Base-by-base conservation (phyloP, 2,888 invertebrate genomes). In the Andricus curvator region DNA sequence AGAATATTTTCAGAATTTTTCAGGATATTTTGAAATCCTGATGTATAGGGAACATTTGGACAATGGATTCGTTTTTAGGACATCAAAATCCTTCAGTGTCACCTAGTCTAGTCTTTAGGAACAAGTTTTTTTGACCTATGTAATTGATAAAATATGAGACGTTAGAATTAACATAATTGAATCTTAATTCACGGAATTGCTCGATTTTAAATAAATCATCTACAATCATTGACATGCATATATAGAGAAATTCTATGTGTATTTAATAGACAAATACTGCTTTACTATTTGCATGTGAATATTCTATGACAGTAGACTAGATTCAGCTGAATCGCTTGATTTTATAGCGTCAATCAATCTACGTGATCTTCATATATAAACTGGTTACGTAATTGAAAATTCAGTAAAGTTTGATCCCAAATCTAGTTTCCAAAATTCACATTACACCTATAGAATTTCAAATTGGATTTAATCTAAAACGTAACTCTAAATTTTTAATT, bases 231-330 rank as follows among this genome's bases (percentile, higher is more conserved):
- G 25, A 25, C 25, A 25, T 25, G 25, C 25, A 25, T 25, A 25
- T 25, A 48, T 68, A 48, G 48, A 48, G 48, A 29, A 70, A 70
- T 51, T 48, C 29, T 9, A 11, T 56, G 11, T n/a, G 20, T 70
- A 29, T 51, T 51, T 70, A 70, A 20, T 70, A 51, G 68, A 70
- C 51, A 70, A 70, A 70, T 70, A 29, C 70, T 20, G 33, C 29
- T 48, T 70, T 70, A 51, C 70, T 70, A 70, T 70, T 51, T 70
- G 70, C 29, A 48, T 51, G 29, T 29, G 20, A 70, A 29, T 70
- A 70, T 51, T 70, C 48, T 51, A 70, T 51, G 70, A 70, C 25
- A 70, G 70, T 51, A 70, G 70, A 70, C 70, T 70, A 70, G 51
- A 70, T 51, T 70, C 51, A 29, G 48, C 29, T 70, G 70, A 70